Base-by-base conservation (phyloP, 2,888 invertebrate species). In the Hemistola chrysoprasaria region DNA sequence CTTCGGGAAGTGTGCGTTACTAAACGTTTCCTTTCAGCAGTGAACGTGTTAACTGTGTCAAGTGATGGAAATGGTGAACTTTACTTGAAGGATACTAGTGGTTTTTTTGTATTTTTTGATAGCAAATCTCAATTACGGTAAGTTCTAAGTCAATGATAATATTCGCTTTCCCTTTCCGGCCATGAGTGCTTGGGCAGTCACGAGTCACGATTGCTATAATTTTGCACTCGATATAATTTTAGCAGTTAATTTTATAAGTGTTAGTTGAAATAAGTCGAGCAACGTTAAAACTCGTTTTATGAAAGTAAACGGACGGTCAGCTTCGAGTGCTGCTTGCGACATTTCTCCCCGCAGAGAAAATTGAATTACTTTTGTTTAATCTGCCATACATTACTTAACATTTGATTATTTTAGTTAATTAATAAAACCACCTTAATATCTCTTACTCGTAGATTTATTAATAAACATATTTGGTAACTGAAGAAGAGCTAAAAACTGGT, bases 31-130 rank as follows among this genome's bases (percentile, higher is more conserved):
- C 64, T 75, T 65, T 68, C 56, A 52, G 62, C 61, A 75, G 78
- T 79, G 75, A 76, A 70, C 78, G 85, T 86, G 70, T 39, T 68
- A 66, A 57, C 69, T 71, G 84, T 85, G 83, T 72, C 53, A 51
- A 76, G 85, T 86, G 86, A 70, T 67, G 70, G 72, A 82, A 85
- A 87, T 88, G 87, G 81, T 87, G 86, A 71, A 86, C 79, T 80
- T 72, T 69, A 84, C 78, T 62, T 82, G 80, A 76, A 65, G 62
- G 53, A 62, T 70, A 69, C 65, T 53, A 78, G 85, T 87, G 86
- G 62, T 69, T 65, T 53, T 63, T 60, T 67, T 56, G 45, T 61
- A 61, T 66, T 62, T 66, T 66, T 71, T 68, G 66, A 72, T 62
- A 62, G 65, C 56, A 62, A 55, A 62, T 65, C 57, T 59, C 63